Evolutionary conservation across 2,888 invertebrate species (phyloP).

Genomic region (Ommatoiulus sabulosus): DNA sequence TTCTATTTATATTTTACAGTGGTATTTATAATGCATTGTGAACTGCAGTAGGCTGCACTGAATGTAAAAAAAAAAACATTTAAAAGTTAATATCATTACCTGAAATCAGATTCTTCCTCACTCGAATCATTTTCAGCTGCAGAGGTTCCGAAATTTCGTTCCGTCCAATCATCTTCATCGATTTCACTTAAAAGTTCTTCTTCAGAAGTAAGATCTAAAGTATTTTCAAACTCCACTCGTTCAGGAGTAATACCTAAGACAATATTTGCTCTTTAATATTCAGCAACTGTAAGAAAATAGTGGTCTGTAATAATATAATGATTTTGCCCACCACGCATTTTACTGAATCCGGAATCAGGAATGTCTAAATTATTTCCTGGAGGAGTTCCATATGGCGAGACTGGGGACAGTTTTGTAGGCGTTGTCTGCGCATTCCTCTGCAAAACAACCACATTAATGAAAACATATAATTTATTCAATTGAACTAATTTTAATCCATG

Average conservation of each 20-base stretch:
- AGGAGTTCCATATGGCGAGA: background rate
- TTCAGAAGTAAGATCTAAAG: conserved; percentile 67
- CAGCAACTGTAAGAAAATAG: background rate
- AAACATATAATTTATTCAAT: no score
- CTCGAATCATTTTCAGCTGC: conserved; percentile 77
- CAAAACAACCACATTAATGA: background rate
- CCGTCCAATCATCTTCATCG: conserved; percentile 96
- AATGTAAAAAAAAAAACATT: background rate
- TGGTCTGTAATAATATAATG: conserved; percentile 4
- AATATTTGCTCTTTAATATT: background rate
- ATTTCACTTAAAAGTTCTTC: conserved; percentile 78
- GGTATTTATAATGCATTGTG: no score
- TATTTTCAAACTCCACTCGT: conserved; percentile 82
- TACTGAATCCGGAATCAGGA: background rate
- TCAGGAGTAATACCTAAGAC: conserved; percentile 75
- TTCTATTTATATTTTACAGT: no score
- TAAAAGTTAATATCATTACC: conserved; percentile 59
- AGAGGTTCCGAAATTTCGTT: conserved; percentile 86
- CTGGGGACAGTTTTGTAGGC: background rate
- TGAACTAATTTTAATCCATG: no score
- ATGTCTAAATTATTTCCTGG: conserved; percentile 1
- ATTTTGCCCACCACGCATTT: conserved; percentile 3
- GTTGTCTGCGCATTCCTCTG: conserved; percentile 11
- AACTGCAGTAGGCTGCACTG: no score
- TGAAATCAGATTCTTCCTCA: conserved; percentile 70